phyloP scores from a whole-genome alignment of 35 echinoderm and acorn worm genomes.

The Strongylocentrotus purpuratus region DNA sequence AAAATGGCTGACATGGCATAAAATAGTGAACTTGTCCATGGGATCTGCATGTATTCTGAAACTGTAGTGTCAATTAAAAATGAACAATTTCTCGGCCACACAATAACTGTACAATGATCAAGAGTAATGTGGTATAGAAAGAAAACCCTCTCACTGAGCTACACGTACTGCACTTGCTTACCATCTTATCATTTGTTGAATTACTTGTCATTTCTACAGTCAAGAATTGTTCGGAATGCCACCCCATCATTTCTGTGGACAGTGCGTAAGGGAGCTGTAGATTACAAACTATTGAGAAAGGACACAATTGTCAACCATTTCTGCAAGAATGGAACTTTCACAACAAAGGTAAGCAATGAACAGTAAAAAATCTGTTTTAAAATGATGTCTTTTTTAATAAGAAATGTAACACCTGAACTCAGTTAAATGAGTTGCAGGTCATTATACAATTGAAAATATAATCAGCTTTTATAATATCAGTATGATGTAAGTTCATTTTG shows the following conservation, averaged over 20 bases:
- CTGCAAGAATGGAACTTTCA: conserved; percentile 93
- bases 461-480: not conserved
- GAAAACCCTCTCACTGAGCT: no score
- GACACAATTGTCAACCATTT: conserved; percentile 94
- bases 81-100: no score
- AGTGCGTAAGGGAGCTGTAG: conserved; percentile 70
- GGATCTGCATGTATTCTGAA: no score
- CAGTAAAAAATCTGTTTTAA: not conserved
- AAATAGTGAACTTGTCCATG: no score
- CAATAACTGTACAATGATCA: no score
- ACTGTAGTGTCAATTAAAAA: no score
- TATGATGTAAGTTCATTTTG: no score
- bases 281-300: conserved; percentile 87
- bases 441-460: not conserved
- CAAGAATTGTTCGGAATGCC: conserved; percentile 84
- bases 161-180: not conserved
- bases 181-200: not conserved
- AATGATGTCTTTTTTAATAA: no score
- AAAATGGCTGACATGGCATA: no score
- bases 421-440: not conserved
- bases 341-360: conserved; percentile 80
- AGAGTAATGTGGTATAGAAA: no score
- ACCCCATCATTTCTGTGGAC: conserved; percentile 94
- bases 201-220: conserved; percentile 66
- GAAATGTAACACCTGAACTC: not conserved